phyloP scores from a whole-genome alignment of 2,888 invertebrate genomes.

The Cheilosia grossa region DNA sequence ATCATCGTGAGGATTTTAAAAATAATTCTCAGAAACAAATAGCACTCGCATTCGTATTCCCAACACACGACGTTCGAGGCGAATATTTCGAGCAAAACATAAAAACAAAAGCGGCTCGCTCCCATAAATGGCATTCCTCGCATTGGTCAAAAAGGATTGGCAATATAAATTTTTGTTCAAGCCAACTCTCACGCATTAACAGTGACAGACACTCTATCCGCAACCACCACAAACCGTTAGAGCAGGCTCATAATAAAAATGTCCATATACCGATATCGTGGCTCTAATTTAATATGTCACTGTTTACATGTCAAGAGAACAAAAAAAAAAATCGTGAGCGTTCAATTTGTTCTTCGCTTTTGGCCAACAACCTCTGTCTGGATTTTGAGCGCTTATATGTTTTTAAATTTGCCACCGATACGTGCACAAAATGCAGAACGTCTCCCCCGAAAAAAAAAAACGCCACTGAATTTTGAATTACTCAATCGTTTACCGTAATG shows the following conservation, averaged over 20 bases:
- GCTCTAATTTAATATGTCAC: slow-evolving; percentile 62
- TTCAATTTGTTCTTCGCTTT: slow-evolving; percentile 21
- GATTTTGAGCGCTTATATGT: slow-evolving; percentile 13
- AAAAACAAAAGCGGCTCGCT: slow-evolving; percentile 8
- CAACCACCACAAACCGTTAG: slow-evolving; percentile 50
- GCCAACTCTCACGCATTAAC: slow-evolving; percentile 20
- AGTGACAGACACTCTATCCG: not conserved
- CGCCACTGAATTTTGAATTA: slow-evolving; percentile 41
- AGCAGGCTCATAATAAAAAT: slow-evolving; percentile 18
- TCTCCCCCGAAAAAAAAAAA: not conserved
- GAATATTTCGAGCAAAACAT: slow-evolving; percentile 37
- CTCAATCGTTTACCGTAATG: slow-evolving; percentile 40
- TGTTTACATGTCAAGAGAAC: slow-evolving; percentile 16
- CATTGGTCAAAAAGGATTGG: slow-evolving; percentile 38
- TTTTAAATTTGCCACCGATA: slow-evolving; percentile 35
- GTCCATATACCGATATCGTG: slow-evolving; percentile 52
- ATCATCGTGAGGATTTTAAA: slow-evolving; percentile 17
- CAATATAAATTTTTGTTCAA: slow-evolving; percentile 2
- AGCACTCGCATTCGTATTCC: slow-evolving; percentile 22
- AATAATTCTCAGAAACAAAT: slow-evolving; percentile 18
- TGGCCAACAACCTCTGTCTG: slow-evolving; percentile 61
- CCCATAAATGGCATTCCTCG: not conserved
- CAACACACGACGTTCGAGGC: slow-evolving; percentile 5
- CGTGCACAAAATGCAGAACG: slow-evolving; percentile 63
- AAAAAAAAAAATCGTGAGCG: slow-evolving; percentile 39